Evolutionary conservation across 30 jellyfish, hydroid and myxozoan genomes (phyloP).

Genomic region (Aurelia sp.): DNA sequence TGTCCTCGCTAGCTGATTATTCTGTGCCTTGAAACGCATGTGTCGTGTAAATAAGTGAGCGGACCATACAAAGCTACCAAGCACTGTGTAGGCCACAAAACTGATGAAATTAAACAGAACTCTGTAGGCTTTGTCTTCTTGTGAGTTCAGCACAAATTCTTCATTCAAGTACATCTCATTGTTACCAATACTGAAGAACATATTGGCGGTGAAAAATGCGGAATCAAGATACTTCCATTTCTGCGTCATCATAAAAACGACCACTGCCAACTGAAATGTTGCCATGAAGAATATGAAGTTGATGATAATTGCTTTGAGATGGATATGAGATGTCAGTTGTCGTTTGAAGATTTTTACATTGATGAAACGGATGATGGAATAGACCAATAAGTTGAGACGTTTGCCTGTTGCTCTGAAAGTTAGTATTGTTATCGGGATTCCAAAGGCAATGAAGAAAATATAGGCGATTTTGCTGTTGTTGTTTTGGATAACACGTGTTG

Average conservation of each 20-base stretch:
- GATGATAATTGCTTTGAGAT: slow-evolving; percentile 85
- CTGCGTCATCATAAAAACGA: slow-evolving; percentile 86
- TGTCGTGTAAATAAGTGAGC: slow-evolving; percentile 98
- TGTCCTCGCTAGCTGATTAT: slow-evolving; percentile 83
- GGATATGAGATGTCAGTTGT: slow-evolving; percentile 90
- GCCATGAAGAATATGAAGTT: slow-evolving; percentile 75
- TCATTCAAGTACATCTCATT: slow-evolving; percentile 77
- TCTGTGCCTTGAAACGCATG: slow-evolving; percentile 99
- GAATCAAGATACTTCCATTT: slow-evolving; percentile 81
- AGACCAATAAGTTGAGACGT: slow-evolving; percentile 87
- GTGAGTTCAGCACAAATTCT: slow-evolving; percentile 67
- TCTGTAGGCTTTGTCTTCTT: slow-evolving; percentile 81
- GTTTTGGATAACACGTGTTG: slow-evolving; percentile 86
- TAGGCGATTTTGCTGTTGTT: slow-evolving; percentile 85
- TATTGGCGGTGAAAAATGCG: slow-evolving; percentile 75
- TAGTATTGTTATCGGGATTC: slow-evolving; percentile 86
- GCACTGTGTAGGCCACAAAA: slow-evolving; percentile 83
- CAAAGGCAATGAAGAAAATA: slow-evolving; percentile 89
- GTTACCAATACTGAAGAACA: slow-evolving; percentile 89
- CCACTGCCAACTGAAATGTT: slow-evolving; percentile 59
- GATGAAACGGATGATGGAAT: slow-evolving; percentile 88
- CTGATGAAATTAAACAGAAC: slow-evolving; percentile 73
- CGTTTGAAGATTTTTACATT: slow-evolving; percentile 90
- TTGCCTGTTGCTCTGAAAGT: slow-evolving; percentile 99
- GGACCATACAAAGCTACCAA: slow-evolving; percentile 92